Evolutionary conservation across 1,140 invertebrate genomes (phyloP).

Genomic region (Eubasilissa regina): DNA sequence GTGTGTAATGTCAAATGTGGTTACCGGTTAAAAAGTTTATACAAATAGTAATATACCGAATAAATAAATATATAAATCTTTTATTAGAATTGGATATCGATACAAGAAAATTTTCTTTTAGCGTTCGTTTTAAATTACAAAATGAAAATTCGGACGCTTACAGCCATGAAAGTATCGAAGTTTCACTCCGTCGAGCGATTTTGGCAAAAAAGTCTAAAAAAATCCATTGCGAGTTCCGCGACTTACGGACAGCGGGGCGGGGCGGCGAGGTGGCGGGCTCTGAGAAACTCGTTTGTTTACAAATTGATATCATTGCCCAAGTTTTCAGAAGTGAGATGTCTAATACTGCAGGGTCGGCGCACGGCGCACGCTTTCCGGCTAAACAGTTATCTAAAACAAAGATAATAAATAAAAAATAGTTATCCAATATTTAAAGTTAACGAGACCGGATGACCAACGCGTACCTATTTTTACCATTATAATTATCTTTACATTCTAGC

Average conservation of each 20-base stretch:
- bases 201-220: neutral
- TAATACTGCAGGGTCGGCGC: neutral
- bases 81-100: neutral
- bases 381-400: too few relatives aligned
- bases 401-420: too few relatives aligned
- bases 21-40: too few relatives aligned
- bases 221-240: neutral
- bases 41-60: too few relatives aligned
- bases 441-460: too few relatives aligned
- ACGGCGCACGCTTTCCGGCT: neutral
- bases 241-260: too few relatives aligned
- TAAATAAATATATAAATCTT: too few relatives aligned
- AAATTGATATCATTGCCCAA: slow-evolving; percentile 43
- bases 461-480: too few relatives aligned
- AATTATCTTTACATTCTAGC: too few relatives aligned
- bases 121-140: neutral
- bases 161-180: slow-evolving; percentile 1
- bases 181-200: slow-evolving; percentile 4
- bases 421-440: too few relatives aligned
- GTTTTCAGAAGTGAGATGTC: slow-evolving; percentile 34
- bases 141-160: slow-evolving; percentile 10
- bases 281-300: slow-evolving; percentile 17
- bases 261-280: neutral
- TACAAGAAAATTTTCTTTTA: neutral
- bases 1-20: too few relatives aligned